phyloP scores from a whole-genome alignment of 2,797 vertebrate species.

The Odontamblyopus lacepedii region DNA sequence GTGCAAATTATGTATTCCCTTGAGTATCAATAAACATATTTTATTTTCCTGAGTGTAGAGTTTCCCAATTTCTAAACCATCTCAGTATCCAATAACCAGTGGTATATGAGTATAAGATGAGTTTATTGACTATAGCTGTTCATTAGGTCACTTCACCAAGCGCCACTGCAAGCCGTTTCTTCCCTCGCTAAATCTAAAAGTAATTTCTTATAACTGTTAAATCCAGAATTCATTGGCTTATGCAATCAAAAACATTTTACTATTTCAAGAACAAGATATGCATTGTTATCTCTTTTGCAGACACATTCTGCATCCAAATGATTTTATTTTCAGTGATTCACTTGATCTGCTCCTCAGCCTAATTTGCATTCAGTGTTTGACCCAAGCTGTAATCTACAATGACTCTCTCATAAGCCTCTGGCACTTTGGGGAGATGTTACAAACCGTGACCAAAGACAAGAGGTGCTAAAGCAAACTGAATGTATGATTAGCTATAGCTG shows the following conservation, averaged over 20 bases:
- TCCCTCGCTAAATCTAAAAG: slow-evolving; percentile 27
- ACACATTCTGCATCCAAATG: slow-evolving; percentile 26
- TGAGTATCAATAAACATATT: not conserved
- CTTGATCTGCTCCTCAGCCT: slow-evolving; percentile 55
- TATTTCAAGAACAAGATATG: not conserved
- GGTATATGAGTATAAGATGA: not conserved
- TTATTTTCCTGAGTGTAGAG: slow-evolving; percentile 31
- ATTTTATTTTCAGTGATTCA: slow-evolving; percentile 31
- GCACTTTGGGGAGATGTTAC: slow-evolving; percentile 70
- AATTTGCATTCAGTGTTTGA: slow-evolving; percentile 71
- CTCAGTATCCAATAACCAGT: slow-evolving; percentile 43
- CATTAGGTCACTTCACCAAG: not conserved
- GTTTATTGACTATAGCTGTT: not conserved
- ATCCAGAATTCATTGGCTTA: not conserved
- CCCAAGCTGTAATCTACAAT: slow-evolving; percentile 72
- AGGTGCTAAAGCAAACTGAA: slow-evolving; percentile 56
- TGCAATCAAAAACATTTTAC: not conserved
- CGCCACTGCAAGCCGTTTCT: slow-evolving; percentile 1
- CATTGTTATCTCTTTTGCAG: slow-evolving; percentile 6
- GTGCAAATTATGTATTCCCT: not conserved
- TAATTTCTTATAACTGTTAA: slow-evolving; percentile 6
- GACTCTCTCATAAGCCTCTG: slow-evolving; percentile 71
- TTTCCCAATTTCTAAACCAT: slow-evolving; percentile 46
- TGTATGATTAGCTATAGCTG: slow-evolving; percentile 58
- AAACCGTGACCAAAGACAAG: slow-evolving; percentile 72